These are phyloP conservation scores for Seira ritae DNA, from an alignment of 2,888 invertebrate genomes.

Conservation along the genomic window DNA sequence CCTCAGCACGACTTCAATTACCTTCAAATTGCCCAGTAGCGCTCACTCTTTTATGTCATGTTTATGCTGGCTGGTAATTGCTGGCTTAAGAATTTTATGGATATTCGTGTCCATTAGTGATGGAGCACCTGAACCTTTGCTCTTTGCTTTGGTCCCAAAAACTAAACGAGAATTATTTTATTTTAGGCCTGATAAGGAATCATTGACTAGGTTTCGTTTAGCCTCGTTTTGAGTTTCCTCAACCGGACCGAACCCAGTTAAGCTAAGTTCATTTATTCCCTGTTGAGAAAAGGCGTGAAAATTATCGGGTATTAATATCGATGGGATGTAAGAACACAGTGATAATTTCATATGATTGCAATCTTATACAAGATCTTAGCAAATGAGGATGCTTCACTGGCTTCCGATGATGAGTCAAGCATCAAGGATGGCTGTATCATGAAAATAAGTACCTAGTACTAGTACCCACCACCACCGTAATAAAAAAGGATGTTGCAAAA, in stretches of 20 bases:
- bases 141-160: too few species aligned
- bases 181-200: too few species aligned
- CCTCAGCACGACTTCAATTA: constrained; percentile 53
- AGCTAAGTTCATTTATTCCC: too few species aligned
- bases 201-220: too few species aligned
- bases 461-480: background rate
- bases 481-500: background rate
- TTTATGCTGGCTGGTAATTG: constrained; percentile 38
- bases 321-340: background rate
- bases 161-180: too few species aligned
- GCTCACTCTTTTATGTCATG: constrained; percentile 42
- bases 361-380: background rate
- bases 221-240: too few species aligned
- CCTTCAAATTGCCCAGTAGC: constrained; percentile 48
- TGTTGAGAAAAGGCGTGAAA: background rate
- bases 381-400: background rate
- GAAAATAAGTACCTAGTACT: too few species aligned
- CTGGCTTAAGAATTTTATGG: constrained; percentile 42
- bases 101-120: constrained; percentile 44
- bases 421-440: background rate
- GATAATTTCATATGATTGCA: background rate
- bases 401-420: background rate
- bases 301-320: background rate
- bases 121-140: background rate
- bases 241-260: too few species aligned